These are phyloP conservation scores for Agrochola circellaris DNA, from an alignment of 2,888 invertebrate genomes.

Conservation along the genomic window DNA sequence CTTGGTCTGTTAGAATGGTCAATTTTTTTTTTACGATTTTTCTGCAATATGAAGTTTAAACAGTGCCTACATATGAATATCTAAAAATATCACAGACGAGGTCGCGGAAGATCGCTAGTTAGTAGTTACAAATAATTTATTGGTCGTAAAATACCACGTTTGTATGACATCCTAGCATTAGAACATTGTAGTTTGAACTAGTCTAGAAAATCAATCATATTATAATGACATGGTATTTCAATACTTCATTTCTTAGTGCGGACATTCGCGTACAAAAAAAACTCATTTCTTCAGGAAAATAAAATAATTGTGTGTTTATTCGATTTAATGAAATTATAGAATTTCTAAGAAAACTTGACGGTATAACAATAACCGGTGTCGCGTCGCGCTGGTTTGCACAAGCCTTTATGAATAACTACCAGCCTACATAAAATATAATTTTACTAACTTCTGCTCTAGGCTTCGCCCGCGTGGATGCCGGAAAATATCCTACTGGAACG, in stretches of 20 bases:
- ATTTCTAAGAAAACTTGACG: too few relatives aligned
- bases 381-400: too few relatives aligned
- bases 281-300: neutral
- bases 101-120: constrained; percentile 37
- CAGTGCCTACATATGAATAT: constrained; percentile 9
- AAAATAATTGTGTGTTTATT: constrained; percentile 8
- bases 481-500: too few relatives aligned
- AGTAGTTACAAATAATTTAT: constrained; percentile 53
- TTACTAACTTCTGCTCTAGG: too few relatives aligned
- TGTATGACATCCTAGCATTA: constrained; percentile 34
- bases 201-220: constrained; percentile 32
- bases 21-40: neutral
- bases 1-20: too few relatives aligned
- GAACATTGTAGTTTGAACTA: constrained; percentile 32
- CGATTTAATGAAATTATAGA: too few relatives aligned
- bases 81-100: constrained; percentile 41
- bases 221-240: constrained; percentile 5
- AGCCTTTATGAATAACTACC: neutral
- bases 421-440: too few relatives aligned
- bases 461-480: too few relatives aligned
- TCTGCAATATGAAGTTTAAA: neutral
- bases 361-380: too few relatives aligned
- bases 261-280: neutral
- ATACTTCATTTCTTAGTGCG: neutral
- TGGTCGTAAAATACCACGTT: constrained; percentile 41